Evolutionary conservation across 30 jellyfish, hydroid and myxozoan species (phyloP).

Genomic region (Rhopilema esculentum): DNA sequence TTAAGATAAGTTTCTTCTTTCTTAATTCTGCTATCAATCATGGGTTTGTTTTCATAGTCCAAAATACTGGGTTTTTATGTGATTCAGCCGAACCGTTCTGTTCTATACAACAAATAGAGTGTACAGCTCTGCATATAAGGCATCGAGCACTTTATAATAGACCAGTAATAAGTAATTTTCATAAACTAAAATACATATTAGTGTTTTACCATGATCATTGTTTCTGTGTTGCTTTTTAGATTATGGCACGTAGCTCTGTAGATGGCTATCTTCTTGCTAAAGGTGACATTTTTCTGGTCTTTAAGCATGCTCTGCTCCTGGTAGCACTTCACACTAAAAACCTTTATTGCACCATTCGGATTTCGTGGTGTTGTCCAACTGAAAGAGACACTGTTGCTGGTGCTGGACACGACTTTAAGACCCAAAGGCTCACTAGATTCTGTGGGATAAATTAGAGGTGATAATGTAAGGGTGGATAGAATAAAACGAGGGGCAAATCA

Average conservation of each 20-base stretch:
- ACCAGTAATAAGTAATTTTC: background rate
- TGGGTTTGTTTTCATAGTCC: no score
- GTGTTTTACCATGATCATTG: conserved; percentile 51
- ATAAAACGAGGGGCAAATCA: no score
- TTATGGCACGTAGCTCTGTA: conserved; percentile 35
- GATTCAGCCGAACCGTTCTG: no score
- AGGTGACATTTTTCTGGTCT: conserved; percentile 25
- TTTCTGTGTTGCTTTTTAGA: conserved; percentile 34
- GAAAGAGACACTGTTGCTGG: conserved; percentile 37
- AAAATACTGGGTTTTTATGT: no score
- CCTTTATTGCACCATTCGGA: conserved; percentile 71
- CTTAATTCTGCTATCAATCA: no score
- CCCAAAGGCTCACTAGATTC: conserved; percentile 77
- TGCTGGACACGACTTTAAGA: conserved; percentile 24
- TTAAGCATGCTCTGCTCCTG: conserved; percentile 24
- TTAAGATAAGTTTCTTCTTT: no score
- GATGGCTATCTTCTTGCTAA: background rate
- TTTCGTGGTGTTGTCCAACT: conserved; percentile 71
- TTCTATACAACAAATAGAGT: no score
- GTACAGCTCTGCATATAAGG: no score
- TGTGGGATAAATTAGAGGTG: background rate
- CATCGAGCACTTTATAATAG: no score
- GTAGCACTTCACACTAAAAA: conserved; percentile 50
- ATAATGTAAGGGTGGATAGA: no score
- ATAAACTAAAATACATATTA: no score